These are phyloP conservation scores for Mastacembelus armatus DNA, from an alignment of 2,797 vertebrate genomes.

Conservation along the genomic window DNA sequence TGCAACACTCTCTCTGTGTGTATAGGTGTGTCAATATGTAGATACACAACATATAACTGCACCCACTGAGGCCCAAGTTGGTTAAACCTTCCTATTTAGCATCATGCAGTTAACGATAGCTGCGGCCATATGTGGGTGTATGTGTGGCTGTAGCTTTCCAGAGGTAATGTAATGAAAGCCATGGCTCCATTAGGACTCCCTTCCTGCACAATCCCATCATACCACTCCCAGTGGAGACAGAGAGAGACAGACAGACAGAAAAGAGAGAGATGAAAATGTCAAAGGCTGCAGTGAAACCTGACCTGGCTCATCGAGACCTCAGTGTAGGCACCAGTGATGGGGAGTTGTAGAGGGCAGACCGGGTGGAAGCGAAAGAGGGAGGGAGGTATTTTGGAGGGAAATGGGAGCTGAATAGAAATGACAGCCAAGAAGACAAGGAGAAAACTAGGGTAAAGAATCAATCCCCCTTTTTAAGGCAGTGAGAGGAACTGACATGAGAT, in stretches of 20 bases:
- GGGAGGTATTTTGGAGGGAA: slow-evolving; percentile 21
- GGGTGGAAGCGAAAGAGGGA: neutral
- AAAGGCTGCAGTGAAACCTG: slow-evolving; percentile 72
- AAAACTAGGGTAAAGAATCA: slow-evolving; percentile 32
- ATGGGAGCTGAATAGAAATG: slow-evolving; percentile 24
- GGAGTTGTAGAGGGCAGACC: neutral
- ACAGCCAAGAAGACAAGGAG: slow-evolving; percentile 21
- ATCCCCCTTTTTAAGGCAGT: slow-evolving; percentile 1
- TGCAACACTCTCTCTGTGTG: slow-evolving; percentile 9
- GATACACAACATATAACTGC: slow-evolving; percentile 3
- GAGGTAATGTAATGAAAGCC: slow-evolving; percentile 81
- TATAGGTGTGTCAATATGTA: neutral
- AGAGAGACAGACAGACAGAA: slow-evolving; percentile 29
- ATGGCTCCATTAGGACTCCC: slow-evolving; percentile 75
- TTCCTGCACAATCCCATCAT: slow-evolving; percentile 79
- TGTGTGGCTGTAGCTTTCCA: slow-evolving; percentile 40
- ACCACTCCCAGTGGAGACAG: slow-evolving; percentile 63
- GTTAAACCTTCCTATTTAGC: slow-evolving; percentile 25
- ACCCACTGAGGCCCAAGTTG: slow-evolving; percentile 26
- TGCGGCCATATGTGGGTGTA: slow-evolving; percentile 25
- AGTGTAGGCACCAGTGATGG: slow-evolving; percentile 3
- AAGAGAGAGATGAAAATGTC: slow-evolving; percentile 61
- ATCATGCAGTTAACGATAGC: slow-evolving; percentile 18
- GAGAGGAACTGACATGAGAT: slow-evolving; percentile 14
- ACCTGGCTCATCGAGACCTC: slow-evolving; percentile 57